These are phyloP conservation scores for Limosa lapponica DNA, from an alignment of 2,797 vertebrate species.

Conservation along the genomic window DNA sequence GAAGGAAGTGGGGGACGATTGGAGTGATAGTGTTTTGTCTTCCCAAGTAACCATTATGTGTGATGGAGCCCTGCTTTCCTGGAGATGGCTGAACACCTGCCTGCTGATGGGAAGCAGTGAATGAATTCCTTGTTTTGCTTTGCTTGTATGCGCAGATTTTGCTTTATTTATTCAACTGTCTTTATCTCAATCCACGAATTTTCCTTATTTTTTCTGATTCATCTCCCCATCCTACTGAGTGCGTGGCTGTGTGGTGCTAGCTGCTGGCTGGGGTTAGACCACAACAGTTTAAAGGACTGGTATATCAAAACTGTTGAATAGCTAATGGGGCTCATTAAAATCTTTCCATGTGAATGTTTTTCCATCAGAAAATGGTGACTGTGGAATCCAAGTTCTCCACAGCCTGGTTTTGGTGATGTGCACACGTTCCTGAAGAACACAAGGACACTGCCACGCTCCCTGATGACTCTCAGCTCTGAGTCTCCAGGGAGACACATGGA, in stretches of 20 bases:
- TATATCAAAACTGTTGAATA: not conserved
- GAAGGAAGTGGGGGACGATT: not conserved
- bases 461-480: not conserved
- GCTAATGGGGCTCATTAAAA: not conserved
- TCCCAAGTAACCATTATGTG: not conserved
- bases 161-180: not conserved
- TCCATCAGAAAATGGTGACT: not conserved
- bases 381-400: not conserved
- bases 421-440: not conserved
- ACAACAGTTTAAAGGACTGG: not conserved
- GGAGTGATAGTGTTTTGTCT: not conserved
- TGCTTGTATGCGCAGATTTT: not conserved
- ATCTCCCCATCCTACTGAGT: not conserved
- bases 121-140: not conserved
- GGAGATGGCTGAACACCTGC: not conserved
- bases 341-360: not conserved
- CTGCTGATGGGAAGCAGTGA: not conserved
- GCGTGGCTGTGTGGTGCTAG: not conserved
- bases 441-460: not conserved
- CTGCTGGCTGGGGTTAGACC: not conserved
- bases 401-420: not conserved
- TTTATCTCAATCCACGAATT: not conserved
- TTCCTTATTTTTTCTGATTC: not conserved
- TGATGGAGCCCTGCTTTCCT: too few relatives aligned
- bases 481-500: not conserved